phyloP scores from a whole-genome alignment of 2,113 vertebrate species.

The Geococcyx californianus region DNA sequence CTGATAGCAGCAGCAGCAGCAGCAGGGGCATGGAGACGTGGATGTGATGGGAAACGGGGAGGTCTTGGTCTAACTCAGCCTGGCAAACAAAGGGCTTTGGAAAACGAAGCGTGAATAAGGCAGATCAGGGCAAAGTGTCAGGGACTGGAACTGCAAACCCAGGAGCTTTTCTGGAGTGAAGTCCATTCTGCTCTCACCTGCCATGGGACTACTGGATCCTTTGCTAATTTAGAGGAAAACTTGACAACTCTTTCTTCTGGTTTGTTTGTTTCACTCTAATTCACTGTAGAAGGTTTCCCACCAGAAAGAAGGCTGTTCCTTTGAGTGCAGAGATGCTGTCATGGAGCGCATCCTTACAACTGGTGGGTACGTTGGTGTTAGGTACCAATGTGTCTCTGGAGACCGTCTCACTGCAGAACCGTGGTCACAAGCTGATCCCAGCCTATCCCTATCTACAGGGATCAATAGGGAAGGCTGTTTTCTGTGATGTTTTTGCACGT shows the following conservation, averaged over 20 bases:
- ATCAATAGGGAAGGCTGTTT: neutral
- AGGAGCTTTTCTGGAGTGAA: neutral
- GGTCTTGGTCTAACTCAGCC: neutral
- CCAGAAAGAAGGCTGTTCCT: neutral
- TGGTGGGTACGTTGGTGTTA: rapidly evolving
- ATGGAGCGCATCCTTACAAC: rapidly evolving
- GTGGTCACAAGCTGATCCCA: rapidly evolving
- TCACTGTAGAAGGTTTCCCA: neutral
- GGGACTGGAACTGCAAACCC: neutral
- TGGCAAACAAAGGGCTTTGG: constrained; percentile 13
- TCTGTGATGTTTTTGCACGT: neutral
- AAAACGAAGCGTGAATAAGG: neutral
- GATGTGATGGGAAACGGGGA: neutral
- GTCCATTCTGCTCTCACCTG: neutral
- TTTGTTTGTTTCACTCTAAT: neutral
- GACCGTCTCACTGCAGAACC: rapidly evolving
- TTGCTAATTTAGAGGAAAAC: neutral
- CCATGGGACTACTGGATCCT: neutral
- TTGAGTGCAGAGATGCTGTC: neutral
- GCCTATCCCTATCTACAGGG: neutral
- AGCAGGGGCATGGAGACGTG: constrained; percentile 16
- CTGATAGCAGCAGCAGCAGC: constrained; percentile 26
- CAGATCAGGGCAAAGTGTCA: neutral
- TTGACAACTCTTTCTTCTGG: neutral
- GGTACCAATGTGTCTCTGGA: neutral